These are phyloP conservation scores for Cetoscarus ocellatus DNA, from an alignment of 2,797 vertebrate genomes.

Conservation along the genomic window DNA sequence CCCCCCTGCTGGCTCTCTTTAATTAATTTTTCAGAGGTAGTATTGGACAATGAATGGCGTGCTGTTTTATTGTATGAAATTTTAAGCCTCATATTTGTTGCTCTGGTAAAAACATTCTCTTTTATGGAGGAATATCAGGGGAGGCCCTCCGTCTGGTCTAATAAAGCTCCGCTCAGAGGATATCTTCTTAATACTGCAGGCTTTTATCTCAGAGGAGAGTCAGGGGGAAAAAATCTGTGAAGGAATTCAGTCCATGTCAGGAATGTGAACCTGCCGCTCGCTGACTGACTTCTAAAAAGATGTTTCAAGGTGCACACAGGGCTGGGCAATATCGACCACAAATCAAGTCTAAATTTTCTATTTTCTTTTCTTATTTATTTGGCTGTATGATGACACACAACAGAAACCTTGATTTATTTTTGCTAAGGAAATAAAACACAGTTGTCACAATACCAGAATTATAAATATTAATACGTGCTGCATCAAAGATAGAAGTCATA, in stretches of 20 bases:
- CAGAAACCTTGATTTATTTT: no score
- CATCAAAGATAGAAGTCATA: no score
- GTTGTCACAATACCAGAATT: no score
- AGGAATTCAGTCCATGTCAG: constrained; percentile 82
- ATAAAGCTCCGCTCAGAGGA: constrained; percentile 65
- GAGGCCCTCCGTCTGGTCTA: constrained; percentile 60
- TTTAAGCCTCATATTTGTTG: constrained; percentile 39
- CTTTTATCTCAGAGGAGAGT: constrained; percentile 76
- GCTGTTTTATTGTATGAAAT: constrained; percentile 26
- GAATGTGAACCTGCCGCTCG: constrained; percentile 82
- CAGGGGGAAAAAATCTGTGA: constrained; percentile 26
- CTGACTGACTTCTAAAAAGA: constrained; percentile 79
- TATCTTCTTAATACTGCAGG: constrained; percentile 58
- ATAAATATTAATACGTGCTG: no score
- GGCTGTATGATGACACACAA: no score
- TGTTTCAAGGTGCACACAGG: constrained; percentile 82
- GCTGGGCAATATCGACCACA: no score
- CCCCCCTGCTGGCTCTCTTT: constrained; percentile 13
- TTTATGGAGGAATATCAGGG: constrained; percentile 59
- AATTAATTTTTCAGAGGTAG: constrained; percentile 10
- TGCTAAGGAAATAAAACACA: no score
- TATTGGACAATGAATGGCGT: constrained; percentile 1
- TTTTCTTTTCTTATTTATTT: no score
- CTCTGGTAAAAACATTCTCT: constrained; percentile 52
- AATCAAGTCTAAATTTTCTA: no score